Percentiles rank a stretch among this genome's conserved stretches.
These are phyloP conservation scores for Brachyptera putata DNA, from an alignment of 2,888 invertebrate genomes.

Conservation along the genomic window DNA sequence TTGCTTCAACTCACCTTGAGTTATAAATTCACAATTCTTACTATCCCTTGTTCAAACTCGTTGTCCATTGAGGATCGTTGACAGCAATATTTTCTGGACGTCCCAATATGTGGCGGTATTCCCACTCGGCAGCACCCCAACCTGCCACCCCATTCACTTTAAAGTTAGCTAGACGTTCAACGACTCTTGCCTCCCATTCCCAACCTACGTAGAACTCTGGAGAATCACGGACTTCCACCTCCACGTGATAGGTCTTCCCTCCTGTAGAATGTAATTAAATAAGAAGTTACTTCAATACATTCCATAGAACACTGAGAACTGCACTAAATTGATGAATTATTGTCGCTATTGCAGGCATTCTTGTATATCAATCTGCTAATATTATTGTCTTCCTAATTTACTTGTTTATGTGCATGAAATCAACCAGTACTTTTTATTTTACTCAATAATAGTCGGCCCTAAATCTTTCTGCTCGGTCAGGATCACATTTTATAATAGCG, in stretches of 20 bases:
- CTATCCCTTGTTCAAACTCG: conserved; percentile 15
- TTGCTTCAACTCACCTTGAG: too few relatives aligned
- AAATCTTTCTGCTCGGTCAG: too few relatives aligned
- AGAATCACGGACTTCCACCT: conserved; percentile 52
- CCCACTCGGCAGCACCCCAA: conserved; percentile 62
- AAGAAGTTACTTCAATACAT: not conserved
- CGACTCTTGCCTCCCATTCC: conserved; percentile 55
- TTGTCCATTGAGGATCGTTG: conserved; percentile 21
- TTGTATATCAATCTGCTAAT: too few relatives aligned
- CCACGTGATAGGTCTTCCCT: conserved; percentile 48
- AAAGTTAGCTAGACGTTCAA: conserved; percentile 56
- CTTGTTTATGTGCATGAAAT: too few relatives aligned
- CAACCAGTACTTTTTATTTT: too few relatives aligned
- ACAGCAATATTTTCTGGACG: conserved; percentile 6
- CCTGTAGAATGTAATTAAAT: conserved; percentile 43
- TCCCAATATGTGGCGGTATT: conserved; percentile 48
- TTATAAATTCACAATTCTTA: too few relatives aligned
- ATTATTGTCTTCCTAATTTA: too few relatives aligned
- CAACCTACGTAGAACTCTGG: conserved; percentile 57
- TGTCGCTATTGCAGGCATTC: not conserved
- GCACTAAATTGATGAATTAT: not conserved
- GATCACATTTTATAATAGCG: too few relatives aligned
- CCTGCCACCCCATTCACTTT: conserved; percentile 59
- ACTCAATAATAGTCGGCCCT: too few relatives aligned
- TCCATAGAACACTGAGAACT: too few relatives aligned